Conservation (phyloP, 2,113 vertebrate species). For the Halichoeres trimaculatus region DNA sequence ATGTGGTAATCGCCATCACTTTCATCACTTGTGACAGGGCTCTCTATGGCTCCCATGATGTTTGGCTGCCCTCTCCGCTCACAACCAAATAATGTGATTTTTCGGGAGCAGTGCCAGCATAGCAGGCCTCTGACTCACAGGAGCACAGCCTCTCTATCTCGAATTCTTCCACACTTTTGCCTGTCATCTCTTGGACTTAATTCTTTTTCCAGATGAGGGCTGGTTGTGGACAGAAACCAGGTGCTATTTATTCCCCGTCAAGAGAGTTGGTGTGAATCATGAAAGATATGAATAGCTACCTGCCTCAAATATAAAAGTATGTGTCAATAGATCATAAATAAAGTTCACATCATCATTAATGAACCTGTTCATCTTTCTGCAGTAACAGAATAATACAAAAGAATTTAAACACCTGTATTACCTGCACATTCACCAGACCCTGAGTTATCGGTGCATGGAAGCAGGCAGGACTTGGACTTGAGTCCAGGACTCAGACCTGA, state of each 20-base stretch:
- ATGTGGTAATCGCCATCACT: conserved; percentile 51
- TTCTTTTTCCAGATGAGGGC: conserved; percentile 49
- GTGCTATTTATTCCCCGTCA: conserved; percentile 24
- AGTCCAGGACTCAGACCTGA: too few species aligned
- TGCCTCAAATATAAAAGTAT: background rate
- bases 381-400: background rate
- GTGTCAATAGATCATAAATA: background rate
- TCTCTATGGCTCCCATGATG: conserved; percentile 46
- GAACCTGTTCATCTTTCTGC: background rate
- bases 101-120: conserved; percentile 76
- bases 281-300: background rate
- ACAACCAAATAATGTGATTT: conserved; percentile 69
- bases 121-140: conserved; percentile 70
- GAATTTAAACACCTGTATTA: too few species aligned
- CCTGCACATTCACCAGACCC: too few species aligned
- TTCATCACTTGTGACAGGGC: conserved; percentile 60
- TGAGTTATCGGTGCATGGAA: too few species aligned
- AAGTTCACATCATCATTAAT: background rate
- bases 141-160: conserved; percentile 58
- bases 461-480: too few species aligned
- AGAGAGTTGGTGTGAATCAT: background rate
- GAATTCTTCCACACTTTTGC: conserved; percentile 57
- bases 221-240: conserved; percentile 54
- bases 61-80: conserved; percentile 59
- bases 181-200: conserved; percentile 34